These are phyloP conservation scores for Invenusta paracnida DNA, from an alignment of 2,888 invertebrate genomes.

Conservation along the genomic window DNA sequence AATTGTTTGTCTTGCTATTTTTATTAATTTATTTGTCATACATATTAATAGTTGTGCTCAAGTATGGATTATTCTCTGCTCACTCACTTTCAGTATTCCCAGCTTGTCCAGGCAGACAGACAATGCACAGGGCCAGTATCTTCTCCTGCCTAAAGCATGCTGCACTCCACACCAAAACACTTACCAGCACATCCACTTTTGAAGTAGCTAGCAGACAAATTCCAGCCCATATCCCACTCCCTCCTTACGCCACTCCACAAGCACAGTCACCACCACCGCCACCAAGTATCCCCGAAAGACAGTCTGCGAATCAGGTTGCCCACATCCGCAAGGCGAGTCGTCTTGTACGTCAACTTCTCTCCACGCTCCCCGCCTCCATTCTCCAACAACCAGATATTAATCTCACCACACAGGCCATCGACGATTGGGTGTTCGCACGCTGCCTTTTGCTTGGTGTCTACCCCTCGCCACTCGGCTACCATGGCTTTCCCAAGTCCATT, in stretches of 20 bases:
- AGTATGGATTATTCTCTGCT: no score
- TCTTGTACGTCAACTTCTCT: not conserved
- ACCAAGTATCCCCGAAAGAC: not conserved
- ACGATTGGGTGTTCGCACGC: conserved; percentile 67
- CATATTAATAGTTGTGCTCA: no score
- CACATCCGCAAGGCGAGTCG: not conserved
- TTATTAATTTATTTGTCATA: no score
- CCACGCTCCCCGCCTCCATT: not conserved
- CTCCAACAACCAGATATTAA: conserved; percentile 63
- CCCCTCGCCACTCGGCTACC: conserved; percentile 82
- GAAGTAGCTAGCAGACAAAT: no score
- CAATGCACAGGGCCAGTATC: no score
- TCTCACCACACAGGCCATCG: conserved; percentile 82
- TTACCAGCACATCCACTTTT: no score
- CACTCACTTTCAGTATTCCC: no score
- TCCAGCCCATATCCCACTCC: not conserved
- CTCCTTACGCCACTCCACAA: not conserved
- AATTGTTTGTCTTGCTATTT: no score
- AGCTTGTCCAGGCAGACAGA: no score
- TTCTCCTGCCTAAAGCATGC: no score
- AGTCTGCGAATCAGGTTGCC: not conserved
- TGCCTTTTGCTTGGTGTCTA: conserved; percentile 65
- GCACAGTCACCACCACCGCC: not conserved
- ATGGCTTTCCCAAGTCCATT: conserved; percentile 78
- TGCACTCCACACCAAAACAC: no score